Conservation (phyloP, 2,888 invertebrate species). For the Tyria jacobaeae region DNA sequence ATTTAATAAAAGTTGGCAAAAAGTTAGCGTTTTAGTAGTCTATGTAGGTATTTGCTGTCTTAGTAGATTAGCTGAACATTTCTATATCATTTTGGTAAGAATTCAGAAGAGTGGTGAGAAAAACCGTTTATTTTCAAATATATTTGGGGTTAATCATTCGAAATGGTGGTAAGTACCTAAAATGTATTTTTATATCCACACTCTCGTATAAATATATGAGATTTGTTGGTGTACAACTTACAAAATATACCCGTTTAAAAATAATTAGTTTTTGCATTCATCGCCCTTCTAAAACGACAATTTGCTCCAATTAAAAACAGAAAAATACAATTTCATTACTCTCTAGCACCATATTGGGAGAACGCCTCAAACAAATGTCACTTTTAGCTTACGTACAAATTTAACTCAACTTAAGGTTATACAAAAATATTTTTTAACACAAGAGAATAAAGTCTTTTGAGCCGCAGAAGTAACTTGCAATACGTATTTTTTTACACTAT, state of each 20-base stretch:
- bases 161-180: too few species aligned
- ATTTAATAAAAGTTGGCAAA: too few species aligned
- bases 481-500: conserved; percentile 77
- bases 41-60: too few species aligned
- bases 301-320: conserved; percentile 80
- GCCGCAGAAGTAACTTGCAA: conserved; percentile 39
- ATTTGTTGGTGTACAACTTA: too few species aligned
- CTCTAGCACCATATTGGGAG: conserved; percentile 78
- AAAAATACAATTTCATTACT: conserved; percentile 78
- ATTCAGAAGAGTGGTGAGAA: too few species aligned
- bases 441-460: conserved; percentile 15
- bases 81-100: too few species aligned
- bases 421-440: conserved; percentile 46
- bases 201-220: too few species aligned
- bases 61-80: too few species aligned
- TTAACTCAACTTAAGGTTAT: conserved; percentile 13
- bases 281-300: conserved; percentile 59
- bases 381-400: conserved; percentile 52
- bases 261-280: conserved; percentile 56
- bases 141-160: too few species aligned
- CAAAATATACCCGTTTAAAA: conserved; percentile 52
- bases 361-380: conserved; percentile 85
- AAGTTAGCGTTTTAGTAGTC: too few species aligned
- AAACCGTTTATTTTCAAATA: neutral
- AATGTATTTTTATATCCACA: neutral